Base-by-base conservation (phyloP, 1,140 invertebrate species). In the Acarapis woodi region DNA sequence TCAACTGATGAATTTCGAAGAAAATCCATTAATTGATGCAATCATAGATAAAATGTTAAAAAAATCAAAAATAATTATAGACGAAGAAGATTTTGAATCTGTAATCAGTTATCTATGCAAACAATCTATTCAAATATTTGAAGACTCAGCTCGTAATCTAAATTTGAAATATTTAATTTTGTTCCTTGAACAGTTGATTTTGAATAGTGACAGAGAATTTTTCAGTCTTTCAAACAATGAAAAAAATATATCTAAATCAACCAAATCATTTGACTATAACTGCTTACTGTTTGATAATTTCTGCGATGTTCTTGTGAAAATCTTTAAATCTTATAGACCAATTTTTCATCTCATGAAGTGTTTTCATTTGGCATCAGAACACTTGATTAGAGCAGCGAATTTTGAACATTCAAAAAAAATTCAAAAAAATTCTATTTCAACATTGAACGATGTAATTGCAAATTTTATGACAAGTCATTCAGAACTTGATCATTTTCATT, bases 301-400 rank as follows among this genome's bases (percentile, higher is more conserved):
- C 23, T 76, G 76, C 0, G 76, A 83, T 53, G 72, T 82, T 0
- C 74, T 83, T 45, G 56, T 87, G 37, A 72, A 76, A 46, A 76
- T 78, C 35, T 68, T 80, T 0, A 65, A 73, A 41, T 78, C 77
- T 45, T 74, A 77, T 1, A 54, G 82, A 5, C 80, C 82, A 0
- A 56, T 88, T 19, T 67, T 85, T 32, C 82, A 88, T 49, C 68
- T 82, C 15, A 77, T 88, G 67, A 71, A 71, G 44, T 62, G 75
- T 10, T 88, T 80, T 80, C 75, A 73, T 38, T 71, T 80, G 2
- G 68, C 78, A 4, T 76, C 77, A 3, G 74, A 77, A 0, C 78
- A 85, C 57, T 71, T 85, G 41, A 82, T 85, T 68, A 77, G 87
- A 63, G 78, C 79, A 25, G 76, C 82, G 8, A 83, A 79, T 48